A percentile compares a stretch with the other conserved stretches of the same genome.
These are phyloP conservation scores for Mystacides longicornis DNA, from an alignment of 2,888 invertebrate genomes.

Conservation along the genomic window DNA sequence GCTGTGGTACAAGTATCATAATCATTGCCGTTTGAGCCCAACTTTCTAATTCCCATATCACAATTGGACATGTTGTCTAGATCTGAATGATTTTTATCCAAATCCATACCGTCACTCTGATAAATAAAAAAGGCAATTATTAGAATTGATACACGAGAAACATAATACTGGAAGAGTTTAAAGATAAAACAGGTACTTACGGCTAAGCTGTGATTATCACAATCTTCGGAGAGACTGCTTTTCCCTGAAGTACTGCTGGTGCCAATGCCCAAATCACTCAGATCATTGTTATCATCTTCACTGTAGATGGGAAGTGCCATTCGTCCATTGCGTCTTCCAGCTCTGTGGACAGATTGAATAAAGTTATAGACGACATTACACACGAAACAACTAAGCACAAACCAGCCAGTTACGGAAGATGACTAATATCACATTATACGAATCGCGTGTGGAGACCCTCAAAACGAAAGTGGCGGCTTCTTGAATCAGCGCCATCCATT, in stretches of 20 bases:
- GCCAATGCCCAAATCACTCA: conserved; percentile 75
- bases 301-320: conserved; percentile 63
- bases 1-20: conserved; percentile 64
- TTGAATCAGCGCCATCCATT: no score
- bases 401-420: no score
- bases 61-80: conserved; percentile 46
- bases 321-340: conserved; percentile 42
- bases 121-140: background rate
- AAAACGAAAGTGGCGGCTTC: no score
- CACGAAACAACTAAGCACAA: no score
- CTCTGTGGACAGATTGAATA: conserved; percentile 35
- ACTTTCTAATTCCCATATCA: conserved; percentile 37
- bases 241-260: conserved; percentile 55
- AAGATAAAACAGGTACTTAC: conserved; percentile 37
- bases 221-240: conserved; percentile 58
- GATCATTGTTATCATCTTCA: conserved; percentile 75
- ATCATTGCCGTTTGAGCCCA: conserved; percentile 49
- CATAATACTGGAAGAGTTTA: background rate
- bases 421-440: no score
- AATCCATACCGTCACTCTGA: conserved; percentile 56
- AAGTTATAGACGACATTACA: no score
- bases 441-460: no score
- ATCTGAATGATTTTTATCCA: conserved; percentile 48
- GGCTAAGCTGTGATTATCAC: conserved; percentile 56
- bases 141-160: background rate